Evolutionary conservation across 2,888 invertebrate species (phyloP).

Genomic region (Coremacera marginata): DNA sequence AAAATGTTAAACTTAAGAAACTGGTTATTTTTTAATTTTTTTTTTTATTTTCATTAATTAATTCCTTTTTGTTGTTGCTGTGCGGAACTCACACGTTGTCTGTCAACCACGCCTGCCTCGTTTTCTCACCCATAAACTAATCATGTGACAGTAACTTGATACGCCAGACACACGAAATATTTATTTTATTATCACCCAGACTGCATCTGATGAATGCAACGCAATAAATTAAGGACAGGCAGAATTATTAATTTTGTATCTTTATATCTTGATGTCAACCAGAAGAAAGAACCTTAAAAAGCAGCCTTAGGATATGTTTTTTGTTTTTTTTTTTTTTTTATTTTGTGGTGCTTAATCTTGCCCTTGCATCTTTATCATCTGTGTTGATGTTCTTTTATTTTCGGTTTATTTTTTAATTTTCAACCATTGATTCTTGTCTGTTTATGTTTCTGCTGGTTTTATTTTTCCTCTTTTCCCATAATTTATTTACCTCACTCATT

Average conservation of each 20-base stretch:
- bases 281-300: background rate
- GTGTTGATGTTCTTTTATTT: background rate
- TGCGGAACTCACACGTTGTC: background rate
- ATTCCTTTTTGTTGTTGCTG: background rate
- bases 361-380: background rate
- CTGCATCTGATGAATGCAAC: constrained; percentile 13
- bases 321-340: background rate
- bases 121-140: background rate
- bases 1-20: background rate
- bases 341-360: background rate
- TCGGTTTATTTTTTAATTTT: background rate
- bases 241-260: constrained; percentile 29
- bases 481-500: constrained; percentile 14
- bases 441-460: background rate
- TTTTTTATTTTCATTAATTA: background rate
- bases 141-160: background rate
- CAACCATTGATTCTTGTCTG: background rate
- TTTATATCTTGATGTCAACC: constrained; percentile 22
- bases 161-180: background rate
- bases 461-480: constrained; percentile 8
- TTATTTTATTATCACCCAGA: background rate
- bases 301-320: background rate
- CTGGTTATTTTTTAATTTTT: background rate
- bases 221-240: constrained; percentile 12
- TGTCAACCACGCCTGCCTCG: background rate